Evolutionary conservation across 2,113 vertebrate genomes (phyloP).

Genomic region (Tricholaema leucomelas): DNA sequence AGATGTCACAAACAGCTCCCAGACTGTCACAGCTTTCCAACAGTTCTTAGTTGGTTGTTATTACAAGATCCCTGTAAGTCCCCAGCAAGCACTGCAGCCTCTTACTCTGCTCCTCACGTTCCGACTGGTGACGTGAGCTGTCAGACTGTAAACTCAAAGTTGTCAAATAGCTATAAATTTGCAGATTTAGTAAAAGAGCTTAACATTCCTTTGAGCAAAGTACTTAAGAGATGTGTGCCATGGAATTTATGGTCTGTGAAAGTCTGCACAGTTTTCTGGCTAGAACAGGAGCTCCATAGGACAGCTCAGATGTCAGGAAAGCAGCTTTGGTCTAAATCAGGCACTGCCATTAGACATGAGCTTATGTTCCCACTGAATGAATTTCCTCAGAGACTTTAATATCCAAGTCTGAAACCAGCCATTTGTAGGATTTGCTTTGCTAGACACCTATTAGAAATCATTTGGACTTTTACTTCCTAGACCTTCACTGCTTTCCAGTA

Average conservation of each 20-base stretch:
- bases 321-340: constrained; percentile 20
- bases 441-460: background rate
- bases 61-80: background rate
- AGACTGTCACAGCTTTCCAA: constrained; percentile 23
- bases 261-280: background rate
- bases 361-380: background rate
- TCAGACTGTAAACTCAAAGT: constrained; percentile 28
- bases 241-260: constrained; percentile 13
- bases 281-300: background rate
- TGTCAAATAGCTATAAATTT: constrained; percentile 39
- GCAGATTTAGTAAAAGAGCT: constrained; percentile 52
- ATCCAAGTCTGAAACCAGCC: background rate
- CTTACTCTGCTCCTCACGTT: background rate
- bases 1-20: constrained; percentile 8
- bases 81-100: background rate
- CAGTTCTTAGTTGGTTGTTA: background rate
- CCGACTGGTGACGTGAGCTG: constrained; percentile 29
- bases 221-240: background rate
- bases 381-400: background rate
- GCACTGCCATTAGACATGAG: background rate
- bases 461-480: background rate
- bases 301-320: background rate
- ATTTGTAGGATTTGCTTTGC: background rate
- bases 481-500: background rate
- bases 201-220: constrained; percentile 49